Evolutionary conservation across 1,140 invertebrate species (phyloP), one percentile per base, ranked within the genome.

Genomic region (Acromyrmex echinatior): DNA sequence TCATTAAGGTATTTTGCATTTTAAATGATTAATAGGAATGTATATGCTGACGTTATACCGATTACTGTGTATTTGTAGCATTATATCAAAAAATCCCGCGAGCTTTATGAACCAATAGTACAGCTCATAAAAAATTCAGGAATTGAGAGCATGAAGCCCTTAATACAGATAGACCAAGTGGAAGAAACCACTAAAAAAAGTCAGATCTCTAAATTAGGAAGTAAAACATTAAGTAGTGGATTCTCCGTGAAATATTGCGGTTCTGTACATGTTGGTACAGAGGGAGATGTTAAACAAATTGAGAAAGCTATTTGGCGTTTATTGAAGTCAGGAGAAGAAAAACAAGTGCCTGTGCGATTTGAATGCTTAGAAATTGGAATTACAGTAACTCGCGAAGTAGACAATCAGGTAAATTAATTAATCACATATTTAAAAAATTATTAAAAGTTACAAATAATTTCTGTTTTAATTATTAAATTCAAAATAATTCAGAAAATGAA

Each of bases 271-370:
- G 95, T 95, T 39, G 96, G 96, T 35, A 91, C 80, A 9, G 88
- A 94, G 58, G 96, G 96, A 21, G 96, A 96, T 92, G 95, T 96
- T n/a, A 96, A 95, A 88, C 95, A 96, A 92, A 96, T 97, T 16
- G 95, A 96, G 87, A 95, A 92, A 82, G 96, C 96, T 31, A 95
- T 96, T 74, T 92, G 90, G 45, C 81, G 90, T 60, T 90, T 96
- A 28, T 39, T 96, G 31, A 88, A 92, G 12, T 89, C 91, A n/a
- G 87, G 86, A 77, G 87, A 93, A 79, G 31, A 78, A 3, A 93
- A 93, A 58, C 92, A 86, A 93, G 91, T 95, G 65, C 86, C 92
- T 65, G 95, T 96, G 0, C 92, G 90, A 76, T 95, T 96, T 71
- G 96, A 96, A 90, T 95, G 96, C 74, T 93, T 95, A 45, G 96